Conservation (phyloP, 2,888 invertebrate genomes). For the Scrobipalpa costella region DNA sequence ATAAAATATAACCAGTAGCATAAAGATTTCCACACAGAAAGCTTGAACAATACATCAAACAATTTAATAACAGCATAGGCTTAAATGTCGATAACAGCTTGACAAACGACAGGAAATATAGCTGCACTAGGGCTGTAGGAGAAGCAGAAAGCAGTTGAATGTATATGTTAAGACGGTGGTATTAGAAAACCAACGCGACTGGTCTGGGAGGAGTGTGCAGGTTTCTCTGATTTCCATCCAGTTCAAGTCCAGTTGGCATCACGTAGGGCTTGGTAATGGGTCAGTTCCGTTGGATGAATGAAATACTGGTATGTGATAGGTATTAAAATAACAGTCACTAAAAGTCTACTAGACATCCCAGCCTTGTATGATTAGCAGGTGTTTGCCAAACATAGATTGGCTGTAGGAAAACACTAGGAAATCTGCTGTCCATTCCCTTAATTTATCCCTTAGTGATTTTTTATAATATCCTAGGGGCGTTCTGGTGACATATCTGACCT, state of each 20-base stretch:
- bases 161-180: constrained; percentile 33
- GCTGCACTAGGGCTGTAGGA: constrained; percentile 24
- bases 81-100: constrained; percentile 5
- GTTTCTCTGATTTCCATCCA: constrained; percentile 23
- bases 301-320: too few relatives aligned
- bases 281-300: not conserved
- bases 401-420: too few relatives aligned
- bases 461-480: too few relatives aligned
- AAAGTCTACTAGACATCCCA: too few relatives aligned
- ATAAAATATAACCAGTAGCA: not conserved
- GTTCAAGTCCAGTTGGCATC: not conserved
- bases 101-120: constrained; percentile 35
- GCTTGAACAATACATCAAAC: constrained; percentile 2
- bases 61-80: not conserved
- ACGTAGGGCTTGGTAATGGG: not conserved
- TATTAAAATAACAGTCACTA: too few relatives aligned
- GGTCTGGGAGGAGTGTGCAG: constrained; percentile 27
- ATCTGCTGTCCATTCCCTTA: too few relatives aligned
- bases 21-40: not conserved
- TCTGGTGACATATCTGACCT: not conserved
- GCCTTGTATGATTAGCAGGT: too few relatives aligned
- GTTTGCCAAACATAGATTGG: too few relatives aligned
- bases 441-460: too few relatives aligned
- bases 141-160: constrained; percentile 32
- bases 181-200: constrained; percentile 37